phyloP scores from a whole-genome alignment of 2,113 vertebrate species.

The Noturus placidus region DNA sequence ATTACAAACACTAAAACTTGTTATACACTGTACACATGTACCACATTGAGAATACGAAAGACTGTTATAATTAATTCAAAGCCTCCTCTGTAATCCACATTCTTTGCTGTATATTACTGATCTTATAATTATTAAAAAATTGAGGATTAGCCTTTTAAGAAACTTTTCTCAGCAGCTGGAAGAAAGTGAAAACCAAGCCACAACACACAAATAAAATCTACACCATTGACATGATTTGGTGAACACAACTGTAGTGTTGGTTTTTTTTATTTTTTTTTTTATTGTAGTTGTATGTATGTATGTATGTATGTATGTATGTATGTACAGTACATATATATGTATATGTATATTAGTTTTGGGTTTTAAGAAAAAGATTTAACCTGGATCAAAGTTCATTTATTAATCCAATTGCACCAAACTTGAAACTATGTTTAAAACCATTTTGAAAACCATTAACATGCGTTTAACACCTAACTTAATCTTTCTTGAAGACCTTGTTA shows the following conservation, averaged over 20 bases:
- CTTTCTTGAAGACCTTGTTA: no score
- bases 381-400: no score
- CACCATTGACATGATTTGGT: not conserved
- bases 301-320: no score
- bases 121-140: not conserved
- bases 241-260: not conserved
- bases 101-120: not conserved
- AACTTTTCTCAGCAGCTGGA: not conserved
- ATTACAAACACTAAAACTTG: not conserved
- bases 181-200: not conserved
- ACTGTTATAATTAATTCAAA: not conserved
- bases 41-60: not conserved
- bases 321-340: no score
- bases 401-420: no score
- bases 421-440: no score
- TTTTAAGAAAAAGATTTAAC: no score
- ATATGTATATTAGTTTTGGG: no score
- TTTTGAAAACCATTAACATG: no score
- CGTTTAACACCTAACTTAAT: no score
- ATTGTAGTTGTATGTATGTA: no score
- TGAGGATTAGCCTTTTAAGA: not conserved
- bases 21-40: not conserved
- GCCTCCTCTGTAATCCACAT: not conserved
- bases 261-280: no score
- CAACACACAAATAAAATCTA: not conserved